Conservation (phyloP, 2,113 vertebrate genomes). For the Anoura caudifer region DNA sequence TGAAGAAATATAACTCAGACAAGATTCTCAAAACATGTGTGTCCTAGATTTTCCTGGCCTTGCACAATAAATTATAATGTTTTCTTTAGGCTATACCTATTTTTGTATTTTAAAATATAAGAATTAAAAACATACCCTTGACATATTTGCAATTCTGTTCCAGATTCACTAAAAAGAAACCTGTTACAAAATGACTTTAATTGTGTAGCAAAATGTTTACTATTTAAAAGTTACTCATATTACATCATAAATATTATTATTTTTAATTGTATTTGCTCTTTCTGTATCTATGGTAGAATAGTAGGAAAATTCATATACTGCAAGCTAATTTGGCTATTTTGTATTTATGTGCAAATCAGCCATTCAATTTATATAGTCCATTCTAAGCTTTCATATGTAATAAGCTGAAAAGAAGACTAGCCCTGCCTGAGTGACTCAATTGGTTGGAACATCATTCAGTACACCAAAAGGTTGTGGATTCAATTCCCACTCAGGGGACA, state of each 20-base stretch:
- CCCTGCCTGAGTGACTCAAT: no score
- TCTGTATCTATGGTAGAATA: background rate
- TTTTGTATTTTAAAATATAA: constrained; percentile 34
- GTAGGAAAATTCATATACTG: background rate
- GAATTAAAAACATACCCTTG: background rate
- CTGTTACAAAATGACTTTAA: background rate
- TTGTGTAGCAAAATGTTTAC: background rate
- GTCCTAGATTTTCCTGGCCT: background rate
- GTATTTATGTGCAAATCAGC: background rate
- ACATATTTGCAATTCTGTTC: constrained; percentile 4
- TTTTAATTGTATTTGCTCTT: constrained; percentile 24
- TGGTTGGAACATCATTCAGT: no score
- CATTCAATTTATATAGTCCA: background rate
- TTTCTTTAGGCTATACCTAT: background rate
- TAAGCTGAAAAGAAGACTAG: constrained; percentile 5
- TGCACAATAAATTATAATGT: background rate
- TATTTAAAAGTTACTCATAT: background rate
- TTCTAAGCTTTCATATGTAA: constrained; percentile 8
- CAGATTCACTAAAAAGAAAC: constrained; percentile 38
- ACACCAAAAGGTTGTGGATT: no score
- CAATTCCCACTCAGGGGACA: no score
- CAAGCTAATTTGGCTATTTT: constrained; percentile 13
- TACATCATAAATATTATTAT: background rate
- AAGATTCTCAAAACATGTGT: background rate
- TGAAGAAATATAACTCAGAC: constrained; percentile 14